Evolutionary conservation across 2,888 invertebrate species (phyloP).

Genomic region (Cosmia pyralina): DNA sequence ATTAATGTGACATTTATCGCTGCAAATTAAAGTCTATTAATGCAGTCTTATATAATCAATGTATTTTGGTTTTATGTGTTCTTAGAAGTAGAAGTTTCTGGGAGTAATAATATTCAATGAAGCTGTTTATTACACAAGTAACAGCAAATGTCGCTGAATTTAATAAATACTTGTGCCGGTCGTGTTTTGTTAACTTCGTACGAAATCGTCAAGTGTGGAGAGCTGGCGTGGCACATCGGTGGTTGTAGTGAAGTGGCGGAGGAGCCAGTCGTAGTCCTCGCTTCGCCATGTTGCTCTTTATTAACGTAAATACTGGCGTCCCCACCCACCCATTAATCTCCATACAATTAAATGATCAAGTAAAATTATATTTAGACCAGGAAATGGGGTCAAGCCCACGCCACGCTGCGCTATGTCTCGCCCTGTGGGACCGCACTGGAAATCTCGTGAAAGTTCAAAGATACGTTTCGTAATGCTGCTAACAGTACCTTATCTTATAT

Average conservation of each 20-base stretch:
- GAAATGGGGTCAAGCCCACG: conserved; percentile 86
- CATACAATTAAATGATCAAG: conserved; percentile 90
- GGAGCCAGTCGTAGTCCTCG: conserved; percentile 6
- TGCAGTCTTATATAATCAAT: conserved; percentile 45
- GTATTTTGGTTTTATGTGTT: conserved; percentile 45
- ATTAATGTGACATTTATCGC: conserved; percentile 58
- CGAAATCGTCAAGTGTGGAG: not conserved
- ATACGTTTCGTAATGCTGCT: conserved; percentile 52
- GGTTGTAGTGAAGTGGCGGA: conserved; percentile 13
- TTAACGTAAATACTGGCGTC: conserved; percentile 86
- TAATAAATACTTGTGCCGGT: conserved; percentile 2
- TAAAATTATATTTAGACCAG: conserved; percentile 89
- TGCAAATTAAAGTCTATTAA: conserved; percentile 47
- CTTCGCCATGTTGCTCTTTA: conserved; percentile 56
- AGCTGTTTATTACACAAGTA: conserved; percentile 37
- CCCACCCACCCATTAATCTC: conserved; percentile 87
- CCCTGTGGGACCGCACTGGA: conserved; percentile 73
- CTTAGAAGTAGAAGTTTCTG: conserved; percentile 44
- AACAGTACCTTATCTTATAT: conserved; percentile 50
- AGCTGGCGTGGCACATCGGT: not conserved
- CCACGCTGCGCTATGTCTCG: conserved; percentile 74
- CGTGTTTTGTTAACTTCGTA: conserved; percentile 24
- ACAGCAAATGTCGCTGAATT: conserved; percentile 14
- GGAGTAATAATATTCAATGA: conserved; percentile 44
- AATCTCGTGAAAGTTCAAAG: conserved; percentile 72